Evolutionary conservation across 1,140 invertebrate species (phyloP), one percentile per base, ranked within the genome.

Genomic region (Hycleus cichorii): DNA sequence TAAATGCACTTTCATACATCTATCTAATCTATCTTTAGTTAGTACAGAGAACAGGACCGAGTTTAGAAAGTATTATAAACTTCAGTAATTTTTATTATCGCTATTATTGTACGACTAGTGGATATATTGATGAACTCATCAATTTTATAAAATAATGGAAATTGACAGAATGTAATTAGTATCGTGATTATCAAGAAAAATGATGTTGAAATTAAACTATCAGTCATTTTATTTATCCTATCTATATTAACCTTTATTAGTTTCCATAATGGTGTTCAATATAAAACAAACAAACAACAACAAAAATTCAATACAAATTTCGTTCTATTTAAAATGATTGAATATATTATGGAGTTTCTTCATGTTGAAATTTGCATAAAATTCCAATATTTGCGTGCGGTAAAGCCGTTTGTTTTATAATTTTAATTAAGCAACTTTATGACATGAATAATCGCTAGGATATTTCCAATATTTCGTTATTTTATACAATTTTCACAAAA

Each of bases 401-500:
- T 48, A 62, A 59, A 55, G 47, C 39, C 57, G 58, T 62, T 61
- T 61, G 57, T 61, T 32, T 57, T 53, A 58, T 55, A 38, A 62
- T 62, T 59, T 62, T 62, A 62, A 62, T 62, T 58, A 58, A 62
- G 60, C 42, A 55, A 49, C 50, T 55, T 47, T 58, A 55, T 58
- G 47, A 49, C 43, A 59, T 55, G 57, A 55, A 59, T 62, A 58
- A 62, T 62, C 51, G 54, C 43, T 46, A 46, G 27, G 38, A 38
- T 42, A 32, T 45, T 50, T 53, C 32, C 32, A 32, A 32, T 32
- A 32, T 32, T 32, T 32, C 7, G 32, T 32, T 32, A 32, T 32
- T 32, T 32, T 32, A 32, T 32, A 32, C 2, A 32, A 7, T 32
- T 32, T 32, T 32, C 32, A 4, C 18, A 18, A 18, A 18, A 18